These are phyloP conservation scores for Holcopasites calliopsidis DNA, from an alignment of 1,140 invertebrate genomes.

Conservation along the genomic window DNA sequence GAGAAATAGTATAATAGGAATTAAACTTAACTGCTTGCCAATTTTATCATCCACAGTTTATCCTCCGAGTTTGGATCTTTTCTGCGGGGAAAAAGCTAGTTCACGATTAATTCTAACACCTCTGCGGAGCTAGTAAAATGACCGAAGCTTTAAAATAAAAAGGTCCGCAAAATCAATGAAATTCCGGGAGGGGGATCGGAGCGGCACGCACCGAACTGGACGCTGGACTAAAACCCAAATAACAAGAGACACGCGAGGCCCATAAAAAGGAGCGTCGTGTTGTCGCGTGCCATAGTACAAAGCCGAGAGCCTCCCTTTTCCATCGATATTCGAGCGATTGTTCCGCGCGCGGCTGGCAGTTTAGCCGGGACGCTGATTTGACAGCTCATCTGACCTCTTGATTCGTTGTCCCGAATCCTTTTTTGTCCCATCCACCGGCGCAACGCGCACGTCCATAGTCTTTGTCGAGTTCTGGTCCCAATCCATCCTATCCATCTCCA, in stretches of 20 bases:
- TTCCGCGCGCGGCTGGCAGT: slow-evolving; percentile 45
- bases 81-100: too few species aligned
- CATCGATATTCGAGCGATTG: slow-evolving; percentile 58
- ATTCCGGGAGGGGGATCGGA: neutral
- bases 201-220: neutral
- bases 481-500: slow-evolving; percentile 5
- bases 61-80: too few species aligned
- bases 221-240: slow-evolving; percentile 11
- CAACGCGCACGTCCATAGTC: slow-evolving; percentile 3
- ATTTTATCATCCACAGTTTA: too few species aligned
- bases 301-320: slow-evolving; percentile 25
- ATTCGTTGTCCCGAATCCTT: slow-evolving; percentile 52
- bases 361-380: slow-evolving; percentile 58
- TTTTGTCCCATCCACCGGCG: slow-evolving; percentile 6
- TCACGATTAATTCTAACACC: too few species aligned
- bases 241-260: slow-evolving; percentile 28
- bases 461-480: slow-evolving; percentile 17
- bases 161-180: neutral
- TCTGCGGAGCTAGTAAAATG: too few species aligned
- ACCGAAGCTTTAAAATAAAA: too few species aligned
- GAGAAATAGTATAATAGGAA: too few species aligned
- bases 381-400: slow-evolving; percentile 60
- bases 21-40: too few species aligned
- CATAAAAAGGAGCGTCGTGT: slow-evolving; percentile 32
- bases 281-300: slow-evolving; percentile 42